These are phyloP conservation scores for Conistra vaccinii DNA, from an alignment of 2,888 invertebrate species.

Conservation along the genomic window DNA sequence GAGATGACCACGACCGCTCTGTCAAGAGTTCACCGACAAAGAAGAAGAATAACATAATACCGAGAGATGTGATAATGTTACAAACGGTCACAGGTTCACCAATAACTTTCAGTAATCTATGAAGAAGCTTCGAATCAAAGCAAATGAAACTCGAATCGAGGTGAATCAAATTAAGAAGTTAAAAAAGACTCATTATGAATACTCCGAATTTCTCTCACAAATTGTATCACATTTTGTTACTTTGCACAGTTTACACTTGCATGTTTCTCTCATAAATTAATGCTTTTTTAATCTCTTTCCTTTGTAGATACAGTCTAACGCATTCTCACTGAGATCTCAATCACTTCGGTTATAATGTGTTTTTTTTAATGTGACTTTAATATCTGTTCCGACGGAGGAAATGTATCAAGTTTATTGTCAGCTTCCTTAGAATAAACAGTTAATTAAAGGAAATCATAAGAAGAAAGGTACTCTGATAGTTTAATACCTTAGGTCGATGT, in stretches of 20 bases:
- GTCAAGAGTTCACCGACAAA: too few relatives aligned
- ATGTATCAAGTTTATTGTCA: slow-evolving; percentile 20
- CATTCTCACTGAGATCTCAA: slow-evolving; percentile 37
- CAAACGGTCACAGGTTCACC: not conserved
- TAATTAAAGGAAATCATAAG: slow-evolving; percentile 19
- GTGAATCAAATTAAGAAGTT: not conserved
- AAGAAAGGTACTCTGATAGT: not conserved
- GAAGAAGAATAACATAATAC: not conserved
- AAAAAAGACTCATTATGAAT: not conserved
- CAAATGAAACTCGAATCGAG: not conserved
- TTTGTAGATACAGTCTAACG: slow-evolving; percentile 18
- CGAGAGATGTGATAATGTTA: not conserved
- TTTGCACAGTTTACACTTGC: slow-evolving; percentile 2
- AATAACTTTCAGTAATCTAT: not conserved
- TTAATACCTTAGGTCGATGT: not conserved
- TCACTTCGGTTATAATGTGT: slow-evolving; percentile 39
- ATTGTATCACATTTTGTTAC: slow-evolving; percentile 6
- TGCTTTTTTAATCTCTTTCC: slow-evolving; percentile 49
- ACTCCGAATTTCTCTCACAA: not conserved
- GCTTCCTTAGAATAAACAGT: slow-evolving; percentile 29
- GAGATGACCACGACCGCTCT: too few relatives aligned
- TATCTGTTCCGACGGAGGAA: slow-evolving; percentile 35
- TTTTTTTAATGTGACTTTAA: slow-evolving; percentile 28
- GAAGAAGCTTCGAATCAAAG: not conserved
- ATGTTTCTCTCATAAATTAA: slow-evolving; percentile 41